phyloP scores from a whole-genome alignment of 1,140 invertebrate species.

The Neodiprion fabricii region DNA sequence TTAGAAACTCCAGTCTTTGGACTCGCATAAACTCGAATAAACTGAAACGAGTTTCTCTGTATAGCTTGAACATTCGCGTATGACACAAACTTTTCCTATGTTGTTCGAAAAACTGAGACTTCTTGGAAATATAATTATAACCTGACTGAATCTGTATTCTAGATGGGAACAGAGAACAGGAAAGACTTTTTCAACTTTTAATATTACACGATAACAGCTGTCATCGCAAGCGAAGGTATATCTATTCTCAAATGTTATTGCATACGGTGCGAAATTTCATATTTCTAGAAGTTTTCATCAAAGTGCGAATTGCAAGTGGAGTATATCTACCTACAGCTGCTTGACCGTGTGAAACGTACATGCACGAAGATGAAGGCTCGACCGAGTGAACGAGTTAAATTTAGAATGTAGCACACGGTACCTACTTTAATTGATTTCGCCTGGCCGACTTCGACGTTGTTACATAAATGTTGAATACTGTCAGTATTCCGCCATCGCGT shows the following conservation, averaged over 20 bases:
- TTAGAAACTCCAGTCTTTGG: too few relatives aligned
- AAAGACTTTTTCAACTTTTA: too few relatives aligned
- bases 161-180: too few relatives aligned
- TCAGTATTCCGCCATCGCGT: background rate
- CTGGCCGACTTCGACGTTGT: background rate
- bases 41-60: too few relatives aligned
- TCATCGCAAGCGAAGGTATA: background rate
- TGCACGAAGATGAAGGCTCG: background rate
- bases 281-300: background rate
- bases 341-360: background rate
- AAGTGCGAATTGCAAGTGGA: background rate
- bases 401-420: conserved; percentile 7
- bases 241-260: background rate
- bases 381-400: background rate
- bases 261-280: background rate
- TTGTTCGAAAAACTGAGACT: too few relatives aligned
- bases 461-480: background rate
- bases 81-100: too few relatives aligned
- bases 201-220: background rate
- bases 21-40: too few relatives aligned
- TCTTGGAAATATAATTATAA: too few relatives aligned
- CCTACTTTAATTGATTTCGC: background rate
- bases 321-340: background rate
- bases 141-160: too few relatives aligned
- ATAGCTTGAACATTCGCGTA: too few relatives aligned